A percentile compares a stretch with the other conserved stretches of the same genome.
Conservation (phyloP, 1,140 invertebrate species). For the Bicyclus anynana region DNA sequence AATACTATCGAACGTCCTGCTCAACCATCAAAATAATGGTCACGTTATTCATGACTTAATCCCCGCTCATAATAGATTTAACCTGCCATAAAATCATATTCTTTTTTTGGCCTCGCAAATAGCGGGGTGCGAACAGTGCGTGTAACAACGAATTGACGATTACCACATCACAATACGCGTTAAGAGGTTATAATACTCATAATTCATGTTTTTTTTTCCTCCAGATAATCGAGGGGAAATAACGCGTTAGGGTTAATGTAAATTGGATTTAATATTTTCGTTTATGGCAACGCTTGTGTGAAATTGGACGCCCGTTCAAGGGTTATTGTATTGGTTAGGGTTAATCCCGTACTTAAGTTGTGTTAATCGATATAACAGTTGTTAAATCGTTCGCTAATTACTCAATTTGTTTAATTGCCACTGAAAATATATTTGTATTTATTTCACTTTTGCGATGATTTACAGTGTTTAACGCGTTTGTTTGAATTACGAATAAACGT, state of each 20-base stretch:
- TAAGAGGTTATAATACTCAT: slow-evolving; percentile 69
- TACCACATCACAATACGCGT: slow-evolving; percentile 55
- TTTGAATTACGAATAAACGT: slow-evolving; percentile 11
- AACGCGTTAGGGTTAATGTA: slow-evolving; percentile 45
- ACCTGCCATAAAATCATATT: slow-evolving; percentile 74
- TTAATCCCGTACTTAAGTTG: slow-evolving; percentile 44
- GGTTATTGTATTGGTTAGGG: slow-evolving; percentile 51
- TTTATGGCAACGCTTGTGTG: slow-evolving; percentile 70
- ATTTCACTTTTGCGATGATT: slow-evolving; percentile 23
- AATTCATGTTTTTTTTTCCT: slow-evolving; percentile 57
- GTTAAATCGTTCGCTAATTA: slow-evolving; percentile 24
- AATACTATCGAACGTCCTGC: not conserved
- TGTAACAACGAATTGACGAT: slow-evolving; percentile 57
- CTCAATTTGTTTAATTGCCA: slow-evolving; percentile 29
- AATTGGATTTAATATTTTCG: slow-evolving; percentile 76
- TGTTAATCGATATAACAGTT: slow-evolving; percentile 6
- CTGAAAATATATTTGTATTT: slow-evolving; percentile 27
- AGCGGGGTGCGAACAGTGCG: slow-evolving; percentile 46
- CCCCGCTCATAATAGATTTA: slow-evolving; percentile 72
- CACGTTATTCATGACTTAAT: slow-evolving; percentile 58
- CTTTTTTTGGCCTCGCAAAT: slow-evolving; percentile 58
- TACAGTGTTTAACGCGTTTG: slow-evolving; percentile 14
- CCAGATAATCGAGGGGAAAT: slow-evolving; percentile 60
- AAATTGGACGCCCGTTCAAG: slow-evolving; percentile 70
- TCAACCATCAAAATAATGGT: not conserved